Percentiles rank a stretch among this genome's conserved stretches.
Conservation (phyloP, 2,888 invertebrate species). For the Drosophila paucipuncta region DNA sequence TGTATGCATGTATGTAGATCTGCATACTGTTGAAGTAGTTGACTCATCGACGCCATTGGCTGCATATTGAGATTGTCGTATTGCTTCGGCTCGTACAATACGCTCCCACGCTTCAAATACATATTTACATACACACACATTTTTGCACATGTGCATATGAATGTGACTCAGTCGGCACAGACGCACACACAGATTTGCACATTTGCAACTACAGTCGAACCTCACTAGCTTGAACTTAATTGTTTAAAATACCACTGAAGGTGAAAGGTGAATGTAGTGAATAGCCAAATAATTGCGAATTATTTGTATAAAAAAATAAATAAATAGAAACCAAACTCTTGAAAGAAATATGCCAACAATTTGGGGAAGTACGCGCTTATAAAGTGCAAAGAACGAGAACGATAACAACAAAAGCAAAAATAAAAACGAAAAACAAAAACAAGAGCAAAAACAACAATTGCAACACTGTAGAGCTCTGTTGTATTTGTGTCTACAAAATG, state of each 20-base stretch:
- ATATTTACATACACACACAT: background rate
- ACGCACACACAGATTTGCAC: background rate
- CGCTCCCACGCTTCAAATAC: conserved; percentile 46
- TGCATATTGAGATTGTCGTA: conserved; percentile 26
- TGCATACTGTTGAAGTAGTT: conserved; percentile 10
- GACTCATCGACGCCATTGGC: conserved; percentile 32
- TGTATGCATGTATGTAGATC: background rate
- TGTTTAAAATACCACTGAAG: background rate
- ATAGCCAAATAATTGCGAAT: background rate
- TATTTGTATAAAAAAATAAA: background rate
- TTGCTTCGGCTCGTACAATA: conserved; percentile 22
- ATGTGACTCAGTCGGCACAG: conserved; percentile 1
- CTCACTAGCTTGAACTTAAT: background rate
- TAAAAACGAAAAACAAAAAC: conserved; percentile 4
- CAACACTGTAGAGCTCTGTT: conserved; percentile 44
- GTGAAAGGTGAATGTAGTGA: background rate
- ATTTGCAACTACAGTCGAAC: background rate
- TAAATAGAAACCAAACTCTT: background rate
- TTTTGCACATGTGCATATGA: background rate
- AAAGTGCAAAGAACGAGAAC: conserved; percentile 29
- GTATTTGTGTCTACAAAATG: conserved; percentile 57
- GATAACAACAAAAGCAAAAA: background rate
- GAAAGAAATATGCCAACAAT: background rate
- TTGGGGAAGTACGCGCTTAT: conserved; percentile 5
- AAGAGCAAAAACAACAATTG: conserved; percentile 36